Percentiles rank a stretch among this genome's conserved stretches.
phyloP scores from a whole-genome alignment of 2,888 invertebrate genomes.

The Pristionchus fissidentatus region DNA sequence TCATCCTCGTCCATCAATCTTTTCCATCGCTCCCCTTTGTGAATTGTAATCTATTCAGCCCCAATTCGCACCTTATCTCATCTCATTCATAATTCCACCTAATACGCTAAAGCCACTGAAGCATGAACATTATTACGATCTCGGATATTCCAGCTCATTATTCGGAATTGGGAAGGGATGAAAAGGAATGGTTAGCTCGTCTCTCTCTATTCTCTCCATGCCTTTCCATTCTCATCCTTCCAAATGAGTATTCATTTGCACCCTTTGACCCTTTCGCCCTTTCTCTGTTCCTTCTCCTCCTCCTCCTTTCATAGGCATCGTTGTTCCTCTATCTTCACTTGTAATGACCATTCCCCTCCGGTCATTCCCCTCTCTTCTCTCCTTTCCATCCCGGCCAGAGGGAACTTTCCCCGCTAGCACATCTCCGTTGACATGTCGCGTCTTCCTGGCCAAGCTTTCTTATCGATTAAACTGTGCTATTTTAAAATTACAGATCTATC shows the following conservation, averaged over 20 bases:
- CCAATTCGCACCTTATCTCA: conserved; percentile 16
- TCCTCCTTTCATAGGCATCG: conserved; percentile 14
- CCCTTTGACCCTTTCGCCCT: conserved; percentile 39
- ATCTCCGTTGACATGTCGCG: neutral
- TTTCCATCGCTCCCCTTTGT: neutral
- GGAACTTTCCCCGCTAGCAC: neutral
- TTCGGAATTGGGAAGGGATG: no score
- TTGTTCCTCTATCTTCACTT: neutral
- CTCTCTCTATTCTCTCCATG: neutral
- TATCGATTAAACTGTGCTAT: neutral
- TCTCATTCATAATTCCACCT: conserved; percentile 12
- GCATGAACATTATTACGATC: no score
- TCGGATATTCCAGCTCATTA: no score
- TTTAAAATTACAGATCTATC: neutral
- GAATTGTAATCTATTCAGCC: neutral
- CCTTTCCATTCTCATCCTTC: conserved; percentile 25
- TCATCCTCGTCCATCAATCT: conserved; percentile 7
- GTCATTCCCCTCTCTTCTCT: conserved; percentile 23
- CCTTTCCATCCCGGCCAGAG: conserved; percentile 4
- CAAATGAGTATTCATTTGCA: neutral
- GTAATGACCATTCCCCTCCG: no score
- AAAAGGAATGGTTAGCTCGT: no score
- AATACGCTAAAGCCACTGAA: no score
- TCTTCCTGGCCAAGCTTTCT: neutral
- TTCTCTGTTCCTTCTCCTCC: conserved; percentile 6